Evolutionary conservation across 2,888 invertebrate species (phyloP).

Genomic region (Sinodicranocentrus sp.): DNA sequence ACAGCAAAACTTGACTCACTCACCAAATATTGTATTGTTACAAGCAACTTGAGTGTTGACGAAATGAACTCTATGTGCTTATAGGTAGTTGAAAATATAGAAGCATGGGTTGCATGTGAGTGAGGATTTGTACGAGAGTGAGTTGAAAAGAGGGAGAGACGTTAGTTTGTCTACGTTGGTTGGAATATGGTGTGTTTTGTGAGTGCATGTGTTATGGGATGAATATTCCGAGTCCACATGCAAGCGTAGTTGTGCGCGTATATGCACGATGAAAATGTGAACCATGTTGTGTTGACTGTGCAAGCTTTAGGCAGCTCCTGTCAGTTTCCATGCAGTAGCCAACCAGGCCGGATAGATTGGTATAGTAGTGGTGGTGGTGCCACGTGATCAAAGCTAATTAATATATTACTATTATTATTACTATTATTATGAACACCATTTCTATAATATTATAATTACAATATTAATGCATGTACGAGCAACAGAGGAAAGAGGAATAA

Average conservation of each 20-base stretch:
- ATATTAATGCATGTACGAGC: slow-evolving; percentile 32
- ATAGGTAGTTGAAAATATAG: slow-evolving; percentile 45
- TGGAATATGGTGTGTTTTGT: too few relatives aligned
- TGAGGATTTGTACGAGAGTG: not conserved
- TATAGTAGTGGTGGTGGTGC: slow-evolving; percentile 65
- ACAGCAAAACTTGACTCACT: slow-evolving; percentile 49
- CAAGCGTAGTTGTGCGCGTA: not conserved
- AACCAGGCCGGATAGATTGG: slow-evolving; percentile 67
- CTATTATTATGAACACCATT: slow-evolving; percentile 31
- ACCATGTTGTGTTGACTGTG: slow-evolving; percentile 44
- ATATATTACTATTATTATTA: slow-evolving; percentile 44
- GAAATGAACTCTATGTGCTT: slow-evolving; percentile 59
- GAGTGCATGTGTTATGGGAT: too few relatives aligned
- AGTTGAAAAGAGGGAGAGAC: not conserved
- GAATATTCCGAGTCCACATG: too few relatives aligned
- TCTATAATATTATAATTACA: slow-evolving; percentile 25
- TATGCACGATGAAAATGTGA: not conserved
- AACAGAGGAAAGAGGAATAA: slow-evolving; percentile 6
- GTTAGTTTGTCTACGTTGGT: too few relatives aligned
- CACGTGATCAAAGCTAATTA: slow-evolving; percentile 64
- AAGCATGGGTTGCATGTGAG: slow-evolving; percentile 64
- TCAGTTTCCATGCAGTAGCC: slow-evolving; percentile 70
- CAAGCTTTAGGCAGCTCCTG: slow-evolving; percentile 54
- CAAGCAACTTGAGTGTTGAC: slow-evolving; percentile 22
- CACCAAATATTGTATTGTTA: slow-evolving; percentile 50